phyloP scores from a whole-genome alignment of 2,113 vertebrate genomes.

The Xiphorhynchus elegans region DNA sequence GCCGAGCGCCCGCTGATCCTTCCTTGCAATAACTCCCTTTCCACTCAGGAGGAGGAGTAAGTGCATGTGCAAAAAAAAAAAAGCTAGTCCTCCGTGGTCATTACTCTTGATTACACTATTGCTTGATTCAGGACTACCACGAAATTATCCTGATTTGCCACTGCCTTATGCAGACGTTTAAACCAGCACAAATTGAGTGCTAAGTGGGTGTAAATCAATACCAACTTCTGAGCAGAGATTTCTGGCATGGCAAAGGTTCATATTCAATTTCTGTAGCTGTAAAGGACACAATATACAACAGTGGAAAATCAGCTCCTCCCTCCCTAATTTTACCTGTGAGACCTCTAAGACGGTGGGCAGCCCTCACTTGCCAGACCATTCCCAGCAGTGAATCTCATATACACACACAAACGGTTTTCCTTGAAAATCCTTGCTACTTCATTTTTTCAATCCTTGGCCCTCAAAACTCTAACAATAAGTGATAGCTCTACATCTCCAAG shows the following conservation, averaged over 20 bases:
- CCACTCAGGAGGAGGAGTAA: not conserved
- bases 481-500: not conserved
- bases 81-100: not conserved
- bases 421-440: not conserved
- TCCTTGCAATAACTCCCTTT: not conserved
- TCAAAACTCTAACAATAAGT: not conserved
- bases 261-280: not conserved
- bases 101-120: not conserved
- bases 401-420: not conserved
- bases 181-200: not conserved
- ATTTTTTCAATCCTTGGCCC: not conserved
- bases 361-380: not conserved
- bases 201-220: constrained; percentile 41
- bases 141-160: not conserved
- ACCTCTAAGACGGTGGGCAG: not conserved
- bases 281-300: not conserved
- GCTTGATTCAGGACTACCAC: not conserved
- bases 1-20: not conserved
- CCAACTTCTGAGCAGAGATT: not conserved
- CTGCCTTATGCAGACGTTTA: not conserved
- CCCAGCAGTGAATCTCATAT: not conserved
- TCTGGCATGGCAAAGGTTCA: not conserved
- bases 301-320: not conserved
- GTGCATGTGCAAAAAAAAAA: not conserved
- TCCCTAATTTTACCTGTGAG: not conserved